Evolutionary conservation across 2,113 vertebrate species (phyloP).

Genomic region (Aegotheles bennettii): DNA sequence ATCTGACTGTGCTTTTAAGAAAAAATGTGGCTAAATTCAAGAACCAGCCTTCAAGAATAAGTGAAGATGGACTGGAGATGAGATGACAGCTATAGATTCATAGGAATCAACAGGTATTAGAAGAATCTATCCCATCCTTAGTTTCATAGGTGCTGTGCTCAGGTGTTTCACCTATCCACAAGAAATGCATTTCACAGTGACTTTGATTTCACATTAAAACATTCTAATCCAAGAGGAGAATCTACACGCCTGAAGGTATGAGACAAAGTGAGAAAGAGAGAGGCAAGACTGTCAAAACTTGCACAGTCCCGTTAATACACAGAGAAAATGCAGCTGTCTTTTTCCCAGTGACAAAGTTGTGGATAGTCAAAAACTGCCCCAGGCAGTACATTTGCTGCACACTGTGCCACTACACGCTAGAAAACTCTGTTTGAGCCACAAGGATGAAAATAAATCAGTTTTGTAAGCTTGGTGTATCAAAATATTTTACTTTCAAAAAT

Average conservation of each 20-base stretch:
- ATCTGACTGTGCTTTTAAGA: not conserved
- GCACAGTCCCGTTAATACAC: not conserved
- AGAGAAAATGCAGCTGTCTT: not conserved
- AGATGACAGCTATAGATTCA: not conserved
- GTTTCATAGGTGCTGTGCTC: not conserved
- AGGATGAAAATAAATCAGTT: not conserved
- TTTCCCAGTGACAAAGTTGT: not conserved
- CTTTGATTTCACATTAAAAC: conserved; percentile 14
- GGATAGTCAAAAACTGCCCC: not conserved
- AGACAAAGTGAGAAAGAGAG: not conserved
- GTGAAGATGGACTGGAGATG: not conserved
- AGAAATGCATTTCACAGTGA: not conserved
- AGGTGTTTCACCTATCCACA: not conserved
- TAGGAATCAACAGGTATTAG: not conserved
- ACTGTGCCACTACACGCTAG: not conserved
- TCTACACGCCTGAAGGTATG: not conserved
- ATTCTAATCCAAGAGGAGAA: not conserved
- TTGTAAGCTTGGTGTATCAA: not conserved
- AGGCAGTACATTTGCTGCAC: not conserved
- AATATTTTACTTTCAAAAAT: not conserved
- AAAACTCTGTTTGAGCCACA: not conserved
- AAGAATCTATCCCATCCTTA: not conserved
- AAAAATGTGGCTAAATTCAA: not conserved
- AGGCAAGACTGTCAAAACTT: not conserved
- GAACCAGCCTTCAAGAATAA: not conserved